phyloP scores from a whole-genome alignment of 2,113 vertebrate genomes.

The Mesoclemmys tuberculata region DNA sequence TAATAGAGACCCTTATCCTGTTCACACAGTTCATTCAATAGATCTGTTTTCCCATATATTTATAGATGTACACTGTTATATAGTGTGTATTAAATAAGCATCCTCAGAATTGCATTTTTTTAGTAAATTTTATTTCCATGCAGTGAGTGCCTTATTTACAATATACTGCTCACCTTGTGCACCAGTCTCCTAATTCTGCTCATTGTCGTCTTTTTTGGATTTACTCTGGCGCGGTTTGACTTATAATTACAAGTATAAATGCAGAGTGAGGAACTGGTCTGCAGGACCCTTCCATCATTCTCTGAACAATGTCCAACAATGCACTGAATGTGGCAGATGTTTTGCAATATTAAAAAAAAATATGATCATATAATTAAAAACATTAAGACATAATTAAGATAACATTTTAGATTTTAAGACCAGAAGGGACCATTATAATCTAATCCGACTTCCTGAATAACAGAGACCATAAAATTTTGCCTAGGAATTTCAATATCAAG shows the following conservation, averaged over 20 bases:
- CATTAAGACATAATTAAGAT: neutral
- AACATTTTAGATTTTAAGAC: neutral
- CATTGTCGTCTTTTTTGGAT: neutral
- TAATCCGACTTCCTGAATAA: neutral
- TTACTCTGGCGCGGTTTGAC: neutral
- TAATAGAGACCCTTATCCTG: constrained; percentile 21
- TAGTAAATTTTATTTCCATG: neutral
- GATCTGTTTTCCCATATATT: constrained; percentile 31
- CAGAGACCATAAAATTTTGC: neutral
- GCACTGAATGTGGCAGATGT: neutral
- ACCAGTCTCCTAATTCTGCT: fast-evolving
- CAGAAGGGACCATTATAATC: neutral
- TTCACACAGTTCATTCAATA: constrained; percentile 16
- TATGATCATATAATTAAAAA: neutral
- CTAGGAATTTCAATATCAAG: neutral
- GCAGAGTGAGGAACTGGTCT: neutral
- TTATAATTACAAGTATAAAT: neutral
- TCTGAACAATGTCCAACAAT: neutral
- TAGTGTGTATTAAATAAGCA: neutral
- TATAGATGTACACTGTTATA: neutral
- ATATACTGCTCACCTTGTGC: fast-evolving
- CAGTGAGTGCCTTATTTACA: neutral
- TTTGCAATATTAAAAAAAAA: neutral
- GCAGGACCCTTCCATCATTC: neutral
- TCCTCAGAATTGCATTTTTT: fast-evolving